Percentiles rank a stretch among this genome's conserved stretches.
These are phyloP conservation scores for Drosophila limbata DNA, from an alignment of 2,888 invertebrate species.

Conservation along the genomic window DNA sequence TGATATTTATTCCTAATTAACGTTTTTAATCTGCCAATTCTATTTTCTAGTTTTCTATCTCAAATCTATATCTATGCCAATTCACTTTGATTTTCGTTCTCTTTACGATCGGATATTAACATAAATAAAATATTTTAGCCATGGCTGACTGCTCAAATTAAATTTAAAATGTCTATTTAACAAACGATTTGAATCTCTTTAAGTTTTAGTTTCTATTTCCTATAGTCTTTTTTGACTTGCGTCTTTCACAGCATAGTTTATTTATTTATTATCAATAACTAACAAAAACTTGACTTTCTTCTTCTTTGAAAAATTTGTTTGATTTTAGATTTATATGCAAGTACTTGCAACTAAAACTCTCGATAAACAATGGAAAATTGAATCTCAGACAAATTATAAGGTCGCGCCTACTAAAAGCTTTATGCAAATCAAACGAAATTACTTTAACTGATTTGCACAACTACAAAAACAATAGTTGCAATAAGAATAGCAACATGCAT, in stretches of 20 bases:
- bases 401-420: slow-evolving; percentile 29
- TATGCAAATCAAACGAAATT: slow-evolving; percentile 41
- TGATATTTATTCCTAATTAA: too few species aligned
- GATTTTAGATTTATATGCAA: too few species aligned
- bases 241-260: too few species aligned
- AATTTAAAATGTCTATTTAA: not conserved
- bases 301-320: too few species aligned
- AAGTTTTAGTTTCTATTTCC: not conserved
- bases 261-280: too few species aligned
- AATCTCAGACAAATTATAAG: not conserved
- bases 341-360: not conserved
- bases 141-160: too few species aligned
- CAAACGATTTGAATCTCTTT: not conserved
- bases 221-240: not conserved
- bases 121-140: too few species aligned
- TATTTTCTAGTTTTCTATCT: not conserved
- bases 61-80: not conserved
- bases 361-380: not conserved
- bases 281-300: too few species aligned
- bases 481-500: slow-evolving; percentile 39
- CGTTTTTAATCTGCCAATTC: not conserved
- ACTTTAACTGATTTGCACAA: slow-evolving; percentile 41
- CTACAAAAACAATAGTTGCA: slow-evolving; percentile 16
- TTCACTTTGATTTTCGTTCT: slow-evolving; percentile 4
- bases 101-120: not conserved